Conservation (phyloP, 2,888 invertebrate species). For the Pammene fasciana region DNA sequence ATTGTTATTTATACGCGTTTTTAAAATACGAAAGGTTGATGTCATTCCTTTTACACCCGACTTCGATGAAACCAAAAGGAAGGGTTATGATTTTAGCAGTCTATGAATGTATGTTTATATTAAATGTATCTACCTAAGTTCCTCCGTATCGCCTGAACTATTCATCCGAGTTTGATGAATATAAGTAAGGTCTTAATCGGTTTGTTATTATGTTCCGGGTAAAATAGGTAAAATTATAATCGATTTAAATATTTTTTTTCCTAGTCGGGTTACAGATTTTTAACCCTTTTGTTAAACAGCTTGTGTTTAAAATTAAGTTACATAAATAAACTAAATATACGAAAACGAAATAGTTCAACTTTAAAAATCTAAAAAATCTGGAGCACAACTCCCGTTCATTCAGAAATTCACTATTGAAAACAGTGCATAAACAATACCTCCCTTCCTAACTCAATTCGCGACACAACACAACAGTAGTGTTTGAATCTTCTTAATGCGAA, state of each 20-base stretch:
- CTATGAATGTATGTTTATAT: too few species aligned
- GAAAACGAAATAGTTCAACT: slow-evolving; percentile 7
- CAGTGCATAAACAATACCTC: slow-evolving; percentile 54
- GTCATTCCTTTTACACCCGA: background rate
- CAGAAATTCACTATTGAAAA: slow-evolving; percentile 48
- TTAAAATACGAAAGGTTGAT: background rate
- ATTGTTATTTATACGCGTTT: background rate
- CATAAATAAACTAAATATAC: background rate
- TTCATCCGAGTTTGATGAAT: too few species aligned
- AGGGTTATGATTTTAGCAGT: background rate
- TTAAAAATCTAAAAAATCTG: slow-evolving; percentile 1
- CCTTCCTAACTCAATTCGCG: slow-evolving; percentile 60
- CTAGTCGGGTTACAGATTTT: too few species aligned
- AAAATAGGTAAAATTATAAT: too few species aligned
- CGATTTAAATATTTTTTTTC: too few species aligned
- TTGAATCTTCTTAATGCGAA: slow-evolving; percentile 62
- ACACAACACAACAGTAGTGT: slow-evolving; percentile 58
- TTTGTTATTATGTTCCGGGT: too few species aligned
- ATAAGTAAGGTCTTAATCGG: too few species aligned
- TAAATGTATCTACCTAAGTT: too few species aligned
- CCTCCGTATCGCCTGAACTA: too few species aligned
- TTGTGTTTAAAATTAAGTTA: too few species aligned
- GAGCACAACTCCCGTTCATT: slow-evolving; percentile 4
- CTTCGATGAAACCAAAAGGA: background rate
- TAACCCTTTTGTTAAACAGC: too few species aligned